phyloP scores from a whole-genome alignment of 2,888 invertebrate species.

The Acanthopleura granulata region DNA sequence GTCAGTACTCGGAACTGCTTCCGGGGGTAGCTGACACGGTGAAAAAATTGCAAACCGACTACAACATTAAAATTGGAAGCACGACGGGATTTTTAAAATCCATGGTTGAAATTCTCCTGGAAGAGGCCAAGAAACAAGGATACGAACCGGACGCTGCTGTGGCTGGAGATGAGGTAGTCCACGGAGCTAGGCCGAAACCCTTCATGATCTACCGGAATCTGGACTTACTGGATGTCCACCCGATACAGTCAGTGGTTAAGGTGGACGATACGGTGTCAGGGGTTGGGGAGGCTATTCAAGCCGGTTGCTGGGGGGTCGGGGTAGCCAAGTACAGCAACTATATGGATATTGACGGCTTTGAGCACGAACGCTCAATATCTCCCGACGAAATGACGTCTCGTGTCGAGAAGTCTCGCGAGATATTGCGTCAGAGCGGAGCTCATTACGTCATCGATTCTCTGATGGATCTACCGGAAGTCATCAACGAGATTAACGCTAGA shows the following conservation, averaged over 20 bases:
- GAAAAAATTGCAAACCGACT: constrained; percentile 47
- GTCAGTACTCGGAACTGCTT: constrained; percentile 55
- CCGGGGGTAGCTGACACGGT: constrained; percentile 58
- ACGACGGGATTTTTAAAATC: constrained; percentile 64
- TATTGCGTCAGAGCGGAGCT: constrained; percentile 63
- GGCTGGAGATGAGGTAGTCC: constrained; percentile 67
- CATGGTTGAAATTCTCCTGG: constrained; percentile 63
- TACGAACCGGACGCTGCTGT: constrained; percentile 65
- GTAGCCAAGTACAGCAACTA: constrained; percentile 69
- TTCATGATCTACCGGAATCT: constrained; percentile 70
- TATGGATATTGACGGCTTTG: constrained; percentile 63
- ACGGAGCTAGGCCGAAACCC: constrained; percentile 67
- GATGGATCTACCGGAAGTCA: constrained; percentile 63
- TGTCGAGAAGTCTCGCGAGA: constrained; percentile 51
- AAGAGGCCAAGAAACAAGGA: constrained; percentile 64
- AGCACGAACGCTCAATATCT: constrained; percentile 54
- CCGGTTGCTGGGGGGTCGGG: constrained; percentile 70
- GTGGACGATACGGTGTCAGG: constrained; percentile 69
- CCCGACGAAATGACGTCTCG: constrained; percentile 52
- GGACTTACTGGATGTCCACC: constrained; percentile 65
- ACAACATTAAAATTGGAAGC: constrained; percentile 60
- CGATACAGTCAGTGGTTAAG: constrained; percentile 64
- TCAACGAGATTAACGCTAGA: constrained; percentile 65
- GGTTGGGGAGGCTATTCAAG: constrained; percentile 66
- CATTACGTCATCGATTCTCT: constrained; percentile 70